Evolutionary conservation across 2,888 invertebrate genomes (phyloP).

Genomic region (Tanypteryx hageni): DNA sequence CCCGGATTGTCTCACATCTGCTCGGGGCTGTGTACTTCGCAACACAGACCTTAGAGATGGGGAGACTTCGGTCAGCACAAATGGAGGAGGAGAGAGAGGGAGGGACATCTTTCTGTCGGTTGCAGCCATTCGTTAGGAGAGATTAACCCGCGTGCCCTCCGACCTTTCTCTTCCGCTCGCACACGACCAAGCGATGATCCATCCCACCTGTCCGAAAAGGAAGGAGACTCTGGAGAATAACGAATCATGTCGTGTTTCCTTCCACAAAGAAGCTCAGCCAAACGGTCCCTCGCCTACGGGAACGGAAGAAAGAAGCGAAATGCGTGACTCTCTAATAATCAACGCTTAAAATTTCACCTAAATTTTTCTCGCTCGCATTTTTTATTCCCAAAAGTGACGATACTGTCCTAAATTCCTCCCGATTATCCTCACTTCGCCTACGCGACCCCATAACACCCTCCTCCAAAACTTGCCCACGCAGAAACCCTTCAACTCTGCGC

Average conservation of each 20-base stretch:
- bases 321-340: no score
- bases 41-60: no score
- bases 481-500: not conserved
- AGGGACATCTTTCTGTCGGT: not conserved
- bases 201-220: not conserved
- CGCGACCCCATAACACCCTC: not conserved
- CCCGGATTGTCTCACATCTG: not conserved
- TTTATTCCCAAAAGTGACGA: not conserved
- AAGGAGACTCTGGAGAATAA: not conserved
- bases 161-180: not conserved
- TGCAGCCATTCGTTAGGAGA: constrained; percentile 14
- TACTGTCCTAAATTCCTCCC: not conserved
- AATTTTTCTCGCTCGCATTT: not conserved
- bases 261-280: not conserved
- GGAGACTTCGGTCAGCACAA: no score
- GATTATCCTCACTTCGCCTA: not conserved
- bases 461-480: not conserved
- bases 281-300: not conserved
- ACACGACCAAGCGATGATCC: not conserved
- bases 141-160: not conserved
- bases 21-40: not conserved
- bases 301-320: not conserved
- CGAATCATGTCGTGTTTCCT: not conserved
- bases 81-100: not conserved
- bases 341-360: no score